phyloP scores from a whole-genome alignment of 92 coral and sea anemone species.

The Porites cylindrica region DNA sequence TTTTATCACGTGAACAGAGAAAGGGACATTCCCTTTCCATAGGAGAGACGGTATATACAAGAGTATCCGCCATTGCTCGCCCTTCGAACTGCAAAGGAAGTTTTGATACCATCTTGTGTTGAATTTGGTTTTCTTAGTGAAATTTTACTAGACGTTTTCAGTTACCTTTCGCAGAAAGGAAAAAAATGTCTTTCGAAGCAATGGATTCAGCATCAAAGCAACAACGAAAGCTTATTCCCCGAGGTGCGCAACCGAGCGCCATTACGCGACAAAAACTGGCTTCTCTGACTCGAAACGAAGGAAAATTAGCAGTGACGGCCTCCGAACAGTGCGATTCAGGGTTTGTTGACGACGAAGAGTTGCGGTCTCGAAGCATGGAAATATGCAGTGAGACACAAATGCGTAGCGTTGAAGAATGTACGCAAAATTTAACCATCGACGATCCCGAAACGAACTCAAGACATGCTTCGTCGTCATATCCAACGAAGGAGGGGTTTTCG shows the following conservation, averaged over 20 bases:
- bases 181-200: background rate
- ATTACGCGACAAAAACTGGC: slow-evolving; percentile 9
- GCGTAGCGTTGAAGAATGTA: slow-evolving; percentile 50
- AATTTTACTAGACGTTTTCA: background rate
- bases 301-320: background rate
- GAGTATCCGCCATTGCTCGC: slow-evolving; percentile 78
- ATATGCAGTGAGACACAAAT: slow-evolving; percentile 23
- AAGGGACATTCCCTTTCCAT: slow-evolving; percentile 76
- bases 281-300: background rate
- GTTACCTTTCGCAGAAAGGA: background rate
- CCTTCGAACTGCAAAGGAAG: slow-evolving; percentile 18
- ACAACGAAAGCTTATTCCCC: slow-evolving; percentile 51
- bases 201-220: slow-evolving; percentile 23
- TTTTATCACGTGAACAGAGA: slow-evolving; percentile 42
- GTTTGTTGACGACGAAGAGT: slow-evolving; percentile 68
- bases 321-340: slow-evolving; percentile 83
- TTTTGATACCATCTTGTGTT: background rate
- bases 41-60: slow-evolving; percentile 14
- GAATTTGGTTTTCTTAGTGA: background rate
- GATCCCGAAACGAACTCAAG: slow-evolving; percentile 30
- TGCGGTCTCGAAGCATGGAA: slow-evolving; percentile 56
- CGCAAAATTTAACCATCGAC: slow-evolving; percentile 61
- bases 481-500: slow-evolving; percentile 2
- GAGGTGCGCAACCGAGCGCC: slow-evolving; percentile 63
- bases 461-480: slow-evolving; percentile 11